phyloP scores from a whole-genome alignment of 2,888 invertebrate species.

The Dermolepida albohirtum region DNA sequence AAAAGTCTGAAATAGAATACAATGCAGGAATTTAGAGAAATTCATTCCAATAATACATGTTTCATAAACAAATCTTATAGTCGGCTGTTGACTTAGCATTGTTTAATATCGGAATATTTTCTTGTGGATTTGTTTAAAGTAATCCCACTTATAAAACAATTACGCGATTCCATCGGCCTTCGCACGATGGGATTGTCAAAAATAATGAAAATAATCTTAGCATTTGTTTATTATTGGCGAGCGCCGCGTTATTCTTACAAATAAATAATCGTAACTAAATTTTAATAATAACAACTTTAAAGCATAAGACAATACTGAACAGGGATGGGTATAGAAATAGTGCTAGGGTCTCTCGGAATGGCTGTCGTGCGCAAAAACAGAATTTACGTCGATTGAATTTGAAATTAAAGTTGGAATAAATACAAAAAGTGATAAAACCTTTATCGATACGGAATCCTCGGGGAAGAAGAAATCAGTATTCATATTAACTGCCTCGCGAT shows the following conservation, averaged over 20 bases:
- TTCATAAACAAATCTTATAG: constrained; percentile 27
- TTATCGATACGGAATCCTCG: constrained; percentile 54
- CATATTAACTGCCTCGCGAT: constrained; percentile 63
- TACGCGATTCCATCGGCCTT: too few species aligned
- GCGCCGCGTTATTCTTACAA: constrained; percentile 13
- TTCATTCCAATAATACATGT: constrained; percentile 15
- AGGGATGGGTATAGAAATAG: constrained; percentile 6
- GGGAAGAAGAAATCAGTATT: constrained; percentile 60
- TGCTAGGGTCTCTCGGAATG: not conserved
- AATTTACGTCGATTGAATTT: constrained; percentile 48
- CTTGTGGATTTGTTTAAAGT: constrained; percentile 32
- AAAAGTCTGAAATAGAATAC: too few species aligned
- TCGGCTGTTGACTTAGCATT: constrained; percentile 16
- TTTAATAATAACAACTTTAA: constrained; percentile 18
- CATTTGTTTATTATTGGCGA: constrained; percentile 27
- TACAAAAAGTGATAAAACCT: constrained; percentile 57
- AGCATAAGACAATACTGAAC: not conserved
- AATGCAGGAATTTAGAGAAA: constrained; percentile 1
- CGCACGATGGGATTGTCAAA: too few species aligned
- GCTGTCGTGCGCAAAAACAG: constrained; percentile 30
- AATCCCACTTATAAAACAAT: constrained; percentile 1
- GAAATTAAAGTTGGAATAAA: constrained; percentile 50
- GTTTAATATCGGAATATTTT: constrained; percentile 33
- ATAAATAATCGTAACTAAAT: constrained; percentile 25
- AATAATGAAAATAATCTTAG: constrained; percentile 2